These are phyloP conservation scores for Apamea epomidion DNA, from an alignment of 2,888 invertebrate genomes.

Conservation along the genomic window DNA sequence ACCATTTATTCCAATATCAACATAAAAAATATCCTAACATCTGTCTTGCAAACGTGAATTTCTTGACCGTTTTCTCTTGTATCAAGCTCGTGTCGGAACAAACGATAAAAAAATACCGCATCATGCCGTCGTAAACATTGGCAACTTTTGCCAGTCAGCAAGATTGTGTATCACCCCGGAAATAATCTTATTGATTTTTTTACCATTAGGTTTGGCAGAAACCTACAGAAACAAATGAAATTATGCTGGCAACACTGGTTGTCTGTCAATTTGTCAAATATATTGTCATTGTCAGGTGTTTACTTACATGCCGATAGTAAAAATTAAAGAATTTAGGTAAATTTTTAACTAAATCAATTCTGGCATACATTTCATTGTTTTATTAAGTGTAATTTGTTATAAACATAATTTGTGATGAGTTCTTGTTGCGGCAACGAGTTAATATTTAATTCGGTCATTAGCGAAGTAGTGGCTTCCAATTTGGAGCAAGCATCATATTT, in stretches of 20 bases:
- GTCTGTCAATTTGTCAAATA: slow-evolving; percentile 65
- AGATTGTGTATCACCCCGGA: slow-evolving; percentile 9
- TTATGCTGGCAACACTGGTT: slow-evolving; percentile 49
- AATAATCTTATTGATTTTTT: slow-evolving; percentile 37
- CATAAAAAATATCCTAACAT: not conserved
- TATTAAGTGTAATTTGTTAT: slow-evolving; percentile 65
- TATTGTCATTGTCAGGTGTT: slow-evolving; percentile 83
- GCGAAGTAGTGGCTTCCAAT: slow-evolving; percentile 83
- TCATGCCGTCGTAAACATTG: not conserved
- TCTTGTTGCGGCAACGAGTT: slow-evolving; percentile 88
- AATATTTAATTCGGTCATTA: slow-evolving; percentile 83
- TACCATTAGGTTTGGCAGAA: slow-evolving; percentile 28
- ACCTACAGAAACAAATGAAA: slow-evolving; percentile 12
- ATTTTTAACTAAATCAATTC: slow-evolving; percentile 71
- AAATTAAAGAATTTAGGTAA: slow-evolving; percentile 77
- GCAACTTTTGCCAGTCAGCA: slow-evolving; percentile 13
- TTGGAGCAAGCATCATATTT: slow-evolving; percentile 79
- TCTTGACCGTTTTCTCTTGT: not conserved
- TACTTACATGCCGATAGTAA: slow-evolving; percentile 73
- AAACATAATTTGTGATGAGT: slow-evolving; percentile 83
- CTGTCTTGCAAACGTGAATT: not conserved
- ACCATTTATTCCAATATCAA: not conserved
- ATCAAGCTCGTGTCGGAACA: not conserved
- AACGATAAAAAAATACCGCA: not conserved
- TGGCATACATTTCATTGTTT: slow-evolving; percentile 59